Conservation (phyloP, 1,140 invertebrate species). For the Mycetomoellerius zeteki region DNA sequence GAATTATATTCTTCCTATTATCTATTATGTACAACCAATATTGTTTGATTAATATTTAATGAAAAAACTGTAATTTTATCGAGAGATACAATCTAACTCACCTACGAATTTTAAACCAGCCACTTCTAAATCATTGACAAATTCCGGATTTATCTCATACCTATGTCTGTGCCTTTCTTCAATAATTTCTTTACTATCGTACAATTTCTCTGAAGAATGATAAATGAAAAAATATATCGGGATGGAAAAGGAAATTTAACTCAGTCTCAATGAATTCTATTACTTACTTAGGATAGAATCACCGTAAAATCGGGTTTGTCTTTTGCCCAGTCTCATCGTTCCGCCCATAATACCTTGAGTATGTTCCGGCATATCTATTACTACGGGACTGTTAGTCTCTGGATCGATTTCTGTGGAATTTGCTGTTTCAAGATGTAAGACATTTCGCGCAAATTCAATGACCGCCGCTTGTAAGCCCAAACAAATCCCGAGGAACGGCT, state of each 20-base stretch:
- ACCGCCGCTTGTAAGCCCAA: conserved; percentile 98
- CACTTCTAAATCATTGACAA: conserved; percentile 92
- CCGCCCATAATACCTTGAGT: conserved; percentile 97
- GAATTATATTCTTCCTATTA: background rate
- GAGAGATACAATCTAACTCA: conserved; percentile 74
- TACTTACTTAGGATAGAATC: conserved; percentile 90
- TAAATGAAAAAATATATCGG: background rate
- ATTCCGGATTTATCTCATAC: conserved; percentile 97
- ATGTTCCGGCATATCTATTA: conserved; percentile 99
- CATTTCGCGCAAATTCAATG: conserved; percentile 98
- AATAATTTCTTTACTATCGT: conserved; percentile 93
- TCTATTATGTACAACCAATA: background rate
- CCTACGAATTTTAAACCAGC: conserved; percentile 97
- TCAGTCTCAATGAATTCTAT: background rate
- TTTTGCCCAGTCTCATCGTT: conserved; percentile 98
- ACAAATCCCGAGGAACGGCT: conserved; percentile 98
- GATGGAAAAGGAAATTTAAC: background rate
- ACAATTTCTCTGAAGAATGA: conserved; percentile 90
- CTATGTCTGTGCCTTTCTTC: conserved; percentile 99
- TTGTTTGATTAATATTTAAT: background rate
- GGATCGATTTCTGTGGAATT: conserved; percentile 96
- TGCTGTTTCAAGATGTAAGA: conserved; percentile 92
- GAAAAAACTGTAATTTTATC: conserved; percentile 2
- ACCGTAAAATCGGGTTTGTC: conserved; percentile 93
- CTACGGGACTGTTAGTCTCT: conserved; percentile 91